Percentiles rank a stretch among this genome's conserved stretches.
Evolutionary conservation across 2,113 vertebrate genomes (phyloP).

Genomic region (Lethenteron reissneri): DNA sequence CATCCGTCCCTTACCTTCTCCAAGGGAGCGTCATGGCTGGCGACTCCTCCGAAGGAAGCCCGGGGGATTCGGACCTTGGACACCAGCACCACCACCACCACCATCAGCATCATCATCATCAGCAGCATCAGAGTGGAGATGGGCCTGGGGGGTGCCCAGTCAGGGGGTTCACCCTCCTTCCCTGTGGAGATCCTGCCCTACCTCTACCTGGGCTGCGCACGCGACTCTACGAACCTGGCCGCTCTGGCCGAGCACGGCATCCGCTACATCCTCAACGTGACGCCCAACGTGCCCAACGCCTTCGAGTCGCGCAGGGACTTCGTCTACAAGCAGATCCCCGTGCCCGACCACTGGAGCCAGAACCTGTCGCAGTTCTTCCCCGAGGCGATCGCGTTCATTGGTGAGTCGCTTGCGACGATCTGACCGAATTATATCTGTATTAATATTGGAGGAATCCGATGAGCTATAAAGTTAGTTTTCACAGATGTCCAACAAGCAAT

Average conservation of each 20-base stretch:
- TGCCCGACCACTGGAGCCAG: constrained; percentile 98
- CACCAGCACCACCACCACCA: no score
- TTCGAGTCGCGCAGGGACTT: constrained; percentile 94
- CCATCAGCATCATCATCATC: no score
- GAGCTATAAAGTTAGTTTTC: no score
- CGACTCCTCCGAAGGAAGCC: no score
- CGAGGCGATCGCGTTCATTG: constrained; percentile 91
- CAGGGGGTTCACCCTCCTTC: constrained; percentile 32
- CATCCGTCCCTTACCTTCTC: no score
- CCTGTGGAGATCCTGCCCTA: constrained; percentile 85
- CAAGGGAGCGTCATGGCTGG: no score
- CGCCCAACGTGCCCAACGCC: constrained; percentile 87
- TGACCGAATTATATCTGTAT: no score
- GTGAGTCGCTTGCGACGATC: constrained; percentile 26
- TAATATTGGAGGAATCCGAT: no score
- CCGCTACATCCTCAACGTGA: constrained; percentile 97
- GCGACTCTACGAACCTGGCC: constrained; percentile 92
- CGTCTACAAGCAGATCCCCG: constrained; percentile 97
- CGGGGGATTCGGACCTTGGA: no score
- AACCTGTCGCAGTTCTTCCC: constrained; percentile 97
- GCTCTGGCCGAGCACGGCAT: constrained; percentile 92
- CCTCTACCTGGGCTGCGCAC: constrained; percentile 81
- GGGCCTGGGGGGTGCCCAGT: no score
- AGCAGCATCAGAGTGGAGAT: no score
- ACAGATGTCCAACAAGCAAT: no score